These are phyloP conservation scores for Amblyteles armatorius DNA, from an alignment of 2,888 invertebrate genomes.

Conservation along the genomic window DNA sequence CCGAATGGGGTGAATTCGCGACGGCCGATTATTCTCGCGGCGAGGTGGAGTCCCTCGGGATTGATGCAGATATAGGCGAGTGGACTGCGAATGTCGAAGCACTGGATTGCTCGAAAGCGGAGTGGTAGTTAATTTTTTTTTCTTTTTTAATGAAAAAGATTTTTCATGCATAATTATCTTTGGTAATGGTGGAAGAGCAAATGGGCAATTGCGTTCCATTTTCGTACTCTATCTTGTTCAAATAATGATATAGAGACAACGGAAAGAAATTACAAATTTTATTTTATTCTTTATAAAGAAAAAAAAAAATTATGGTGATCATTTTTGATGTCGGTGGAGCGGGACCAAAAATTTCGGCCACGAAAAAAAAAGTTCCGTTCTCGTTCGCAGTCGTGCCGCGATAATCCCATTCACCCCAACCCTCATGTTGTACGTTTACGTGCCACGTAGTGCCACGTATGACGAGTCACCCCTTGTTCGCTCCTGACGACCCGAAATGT, in stretches of 20 bases:
- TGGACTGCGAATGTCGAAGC: neutral
- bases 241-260: too few relatives aligned
- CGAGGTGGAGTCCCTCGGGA: conserved; percentile 1
- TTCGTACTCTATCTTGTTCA: too few relatives aligned
- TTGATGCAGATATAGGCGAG: neutral
- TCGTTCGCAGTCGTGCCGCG: neutral
- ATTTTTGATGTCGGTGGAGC: too few relatives aligned
- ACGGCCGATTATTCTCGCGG: conserved; percentile 21
- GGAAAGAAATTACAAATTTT: too few relatives aligned
- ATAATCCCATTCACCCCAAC: conserved; percentile 3
- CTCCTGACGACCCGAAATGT: conserved; percentile 29
- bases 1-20: neutral
- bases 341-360: too few relatives aligned
- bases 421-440: neutral
- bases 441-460: neutral
- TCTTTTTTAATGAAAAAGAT: too few relatives aligned
- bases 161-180: too few relatives aligned
- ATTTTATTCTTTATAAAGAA: too few relatives aligned
- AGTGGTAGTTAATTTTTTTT: too few relatives aligned
- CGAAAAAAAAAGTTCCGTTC: neutral
- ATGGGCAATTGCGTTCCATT: too few relatives aligned
- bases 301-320: too few relatives aligned
- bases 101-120: neutral
- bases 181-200: too few relatives aligned
- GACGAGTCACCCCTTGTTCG: conserved; percentile 16